phyloP scores from a whole-genome alignment of 2,113 vertebrate genomes.

The Leptobrachium leishanense region DNA sequence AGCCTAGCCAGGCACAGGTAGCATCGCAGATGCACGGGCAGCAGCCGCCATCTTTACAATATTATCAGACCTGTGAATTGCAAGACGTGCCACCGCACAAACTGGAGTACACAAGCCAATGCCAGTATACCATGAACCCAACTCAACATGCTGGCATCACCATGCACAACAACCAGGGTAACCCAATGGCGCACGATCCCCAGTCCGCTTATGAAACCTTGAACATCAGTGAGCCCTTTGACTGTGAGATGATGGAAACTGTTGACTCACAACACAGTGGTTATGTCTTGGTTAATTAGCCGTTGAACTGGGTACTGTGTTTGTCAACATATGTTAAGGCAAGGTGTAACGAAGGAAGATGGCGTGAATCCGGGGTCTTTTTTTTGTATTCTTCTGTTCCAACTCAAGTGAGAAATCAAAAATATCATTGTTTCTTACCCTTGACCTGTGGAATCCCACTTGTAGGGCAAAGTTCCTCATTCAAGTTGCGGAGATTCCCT shows the following conservation, averaged over 20 bases:
- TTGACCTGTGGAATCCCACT: conserved; percentile 42
- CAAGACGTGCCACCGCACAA: conserved; percentile 55
- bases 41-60: conserved; percentile 67
- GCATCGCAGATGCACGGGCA: conserved; percentile 55
- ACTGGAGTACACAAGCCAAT: conserved; percentile 67
- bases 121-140: conserved; percentile 73
- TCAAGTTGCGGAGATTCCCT: not conserved
- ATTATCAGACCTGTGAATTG: conserved; percentile 74
- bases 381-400: conserved; percentile 51
- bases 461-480: not conserved
- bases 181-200: conserved; percentile 55
- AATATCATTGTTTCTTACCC: conserved; percentile 61
- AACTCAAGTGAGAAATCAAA: conserved; percentile 22
- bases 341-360: conserved; percentile 53
- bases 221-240: conserved; percentile 79
- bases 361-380: conserved; percentile 53
- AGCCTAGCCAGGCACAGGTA: conserved; percentile 59
- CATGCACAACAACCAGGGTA: conserved; percentile 50
- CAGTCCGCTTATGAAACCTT: conserved; percentile 68
- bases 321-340: not conserved
- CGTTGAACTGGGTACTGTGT: not conserved
- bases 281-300: conserved; percentile 91
- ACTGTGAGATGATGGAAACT: conserved; percentile 97
- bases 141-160: conserved; percentile 48
- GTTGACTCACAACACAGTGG: conserved; percentile 91